Conservation (phyloP, 1,140 invertebrate species). For the Watersipora subatra region DNA sequence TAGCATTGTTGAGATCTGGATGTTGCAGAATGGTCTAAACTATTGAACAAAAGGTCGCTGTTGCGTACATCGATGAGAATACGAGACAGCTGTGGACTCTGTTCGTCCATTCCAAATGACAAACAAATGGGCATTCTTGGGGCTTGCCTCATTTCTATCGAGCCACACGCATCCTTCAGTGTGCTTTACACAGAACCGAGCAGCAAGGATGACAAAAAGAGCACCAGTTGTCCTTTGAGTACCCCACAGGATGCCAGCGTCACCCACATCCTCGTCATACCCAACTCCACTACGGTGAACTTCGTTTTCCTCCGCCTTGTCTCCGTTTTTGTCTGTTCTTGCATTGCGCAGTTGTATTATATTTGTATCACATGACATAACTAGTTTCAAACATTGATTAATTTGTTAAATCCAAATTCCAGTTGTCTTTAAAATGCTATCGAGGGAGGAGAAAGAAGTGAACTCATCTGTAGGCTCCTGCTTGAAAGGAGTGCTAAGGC, state of each 20-base stretch:
- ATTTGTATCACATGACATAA: too few relatives aligned
- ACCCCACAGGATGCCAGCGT: slow-evolving; percentile 65
- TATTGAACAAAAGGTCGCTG: slow-evolving; percentile 79
- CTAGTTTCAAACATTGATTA: too few relatives aligned
- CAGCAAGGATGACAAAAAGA: slow-evolving; percentile 33
- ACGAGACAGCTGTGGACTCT: slow-evolving; percentile 79
- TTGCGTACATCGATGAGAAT: slow-evolving; percentile 70
- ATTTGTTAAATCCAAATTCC: too few relatives aligned
- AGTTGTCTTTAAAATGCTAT: too few relatives aligned
- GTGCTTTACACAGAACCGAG: slow-evolving; percentile 69
- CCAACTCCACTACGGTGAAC: slow-evolving; percentile 77
- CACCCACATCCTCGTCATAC: slow-evolving; percentile 97
- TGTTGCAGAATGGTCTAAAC: slow-evolving; percentile 67
- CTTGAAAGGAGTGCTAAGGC: too few relatives aligned
- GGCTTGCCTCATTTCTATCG: slow-evolving; percentile 89
- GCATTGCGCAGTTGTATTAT: too few relatives aligned
- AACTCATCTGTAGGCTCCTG: too few relatives aligned
- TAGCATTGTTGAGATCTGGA: too few relatives aligned
- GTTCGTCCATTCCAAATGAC: slow-evolving; percentile 45
- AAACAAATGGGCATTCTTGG: slow-evolving; percentile 65
- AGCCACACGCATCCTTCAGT: slow-evolving; percentile 79
- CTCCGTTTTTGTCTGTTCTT: too few relatives aligned
- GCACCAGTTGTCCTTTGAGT: slow-evolving; percentile 30
- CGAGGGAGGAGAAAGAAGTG: too few relatives aligned
- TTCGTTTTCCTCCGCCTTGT: too few relatives aligned